phyloP scores from a whole-genome alignment of 2,797 vertebrate species.

The Pseudotriccus pelzelni region DNA sequence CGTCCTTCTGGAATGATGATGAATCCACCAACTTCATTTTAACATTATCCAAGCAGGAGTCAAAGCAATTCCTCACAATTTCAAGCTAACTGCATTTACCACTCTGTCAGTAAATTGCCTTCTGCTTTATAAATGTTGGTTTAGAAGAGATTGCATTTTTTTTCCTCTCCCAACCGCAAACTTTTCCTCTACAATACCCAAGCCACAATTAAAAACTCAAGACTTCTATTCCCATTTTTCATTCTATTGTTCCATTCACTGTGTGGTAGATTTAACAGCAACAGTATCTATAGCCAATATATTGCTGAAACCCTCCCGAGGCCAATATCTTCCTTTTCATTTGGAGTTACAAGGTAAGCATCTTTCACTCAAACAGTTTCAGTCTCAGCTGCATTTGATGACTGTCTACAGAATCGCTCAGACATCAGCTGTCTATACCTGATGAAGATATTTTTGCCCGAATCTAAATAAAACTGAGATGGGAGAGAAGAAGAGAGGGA shows the following conservation, averaged over 20 bases:
- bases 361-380: background rate
- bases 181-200: background rate
- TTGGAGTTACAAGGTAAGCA: background rate
- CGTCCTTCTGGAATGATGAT: background rate
- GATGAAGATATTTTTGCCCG: background rate
- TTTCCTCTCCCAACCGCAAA: background rate
- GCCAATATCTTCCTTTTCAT: background rate
- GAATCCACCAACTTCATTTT: background rate
- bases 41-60: background rate
- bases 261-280: background rate
- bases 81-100: background rate
- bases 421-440: background rate
- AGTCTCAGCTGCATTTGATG: background rate
- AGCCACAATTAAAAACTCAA: background rate
- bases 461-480: background rate
- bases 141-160: background rate
- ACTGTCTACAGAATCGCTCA: background rate
- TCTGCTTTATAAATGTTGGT: background rate
- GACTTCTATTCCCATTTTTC: background rate
- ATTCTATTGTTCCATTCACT: background rate
- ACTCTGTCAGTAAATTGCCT: conserved; percentile 1
- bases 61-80: conserved; percentile 7
- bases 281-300: background rate
- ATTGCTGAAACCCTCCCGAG: background rate
- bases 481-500: background rate